A percentile compares a stretch with the other conserved stretches of the same genome.
phyloP scores from a whole-genome alignment of 1,140 invertebrate species.

The Drosophila sp. region DNA sequence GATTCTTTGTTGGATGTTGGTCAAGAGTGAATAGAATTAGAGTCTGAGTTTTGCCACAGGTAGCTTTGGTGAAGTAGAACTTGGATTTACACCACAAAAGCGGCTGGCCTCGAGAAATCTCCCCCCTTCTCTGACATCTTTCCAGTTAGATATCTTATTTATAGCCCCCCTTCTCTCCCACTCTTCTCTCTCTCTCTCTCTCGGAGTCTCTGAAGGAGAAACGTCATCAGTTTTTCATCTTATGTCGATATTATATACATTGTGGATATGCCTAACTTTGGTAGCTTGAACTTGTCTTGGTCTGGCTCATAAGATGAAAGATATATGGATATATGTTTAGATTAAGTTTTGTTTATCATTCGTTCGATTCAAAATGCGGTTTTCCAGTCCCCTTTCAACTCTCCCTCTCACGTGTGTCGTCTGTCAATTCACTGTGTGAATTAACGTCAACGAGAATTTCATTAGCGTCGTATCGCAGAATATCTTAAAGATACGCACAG shows the following conservation, averaged over 20 bases:
- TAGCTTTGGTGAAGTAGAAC: slow-evolving; percentile 28
- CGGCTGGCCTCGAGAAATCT: slow-evolving; percentile 72
- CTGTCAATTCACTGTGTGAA: slow-evolving; percentile 1
- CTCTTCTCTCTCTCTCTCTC: slow-evolving; percentile 21
- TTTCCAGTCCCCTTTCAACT: not conserved
- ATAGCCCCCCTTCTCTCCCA: slow-evolving; percentile 9
- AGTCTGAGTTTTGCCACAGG: slow-evolving; percentile 12
- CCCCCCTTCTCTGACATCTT: slow-evolving; percentile 49
- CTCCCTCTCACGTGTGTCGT: not conserved
- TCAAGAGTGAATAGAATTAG: slow-evolving; percentile 59
- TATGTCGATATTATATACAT: slow-evolving; percentile 21
- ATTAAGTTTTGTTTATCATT: slow-evolving; percentile 42
- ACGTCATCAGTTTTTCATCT: slow-evolving; percentile 37
- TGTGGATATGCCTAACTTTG: slow-evolving; percentile 55
- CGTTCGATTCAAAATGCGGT: slow-evolving; percentile 24
- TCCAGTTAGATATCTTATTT: slow-evolving; percentile 1
- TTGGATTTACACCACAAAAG: slow-evolving; percentile 52
- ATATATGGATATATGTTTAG: slow-evolving; percentile 27
- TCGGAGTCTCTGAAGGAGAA: slow-evolving; percentile 33
- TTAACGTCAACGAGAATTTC: slow-evolving; percentile 32
- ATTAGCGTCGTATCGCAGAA: slow-evolving; percentile 9
- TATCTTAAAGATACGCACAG: not conserved
- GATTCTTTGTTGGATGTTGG: slow-evolving; percentile 60
- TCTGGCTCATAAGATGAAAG: slow-evolving; percentile 30
- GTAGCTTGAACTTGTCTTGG: slow-evolving; percentile 44